These are phyloP conservation scores for Tragelaphus scriptus DNA, from an alignment of 2,113 vertebrate species.

Conservation along the genomic window DNA sequence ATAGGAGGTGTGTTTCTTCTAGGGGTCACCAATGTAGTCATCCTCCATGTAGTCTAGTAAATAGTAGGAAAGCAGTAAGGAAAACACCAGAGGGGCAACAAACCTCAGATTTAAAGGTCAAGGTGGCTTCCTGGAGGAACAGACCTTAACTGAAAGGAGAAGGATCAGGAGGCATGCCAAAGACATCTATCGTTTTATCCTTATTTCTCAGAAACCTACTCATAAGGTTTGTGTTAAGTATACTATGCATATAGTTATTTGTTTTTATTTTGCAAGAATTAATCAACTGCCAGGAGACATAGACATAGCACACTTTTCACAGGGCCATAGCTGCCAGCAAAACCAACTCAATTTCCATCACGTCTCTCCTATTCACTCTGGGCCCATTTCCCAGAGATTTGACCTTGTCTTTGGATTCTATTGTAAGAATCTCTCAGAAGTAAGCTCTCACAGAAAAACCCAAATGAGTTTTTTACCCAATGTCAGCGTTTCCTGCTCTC, in stretches of 20 bases:
- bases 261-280: background rate
- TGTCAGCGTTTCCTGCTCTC: background rate
- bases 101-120: background rate
- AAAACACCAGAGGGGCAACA: background rate
- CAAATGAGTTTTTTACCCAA: background rate
- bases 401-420: background rate
- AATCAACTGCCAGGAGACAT: background rate
- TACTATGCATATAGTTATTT: background rate
- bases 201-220: background rate
- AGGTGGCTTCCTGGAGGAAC: background rate
- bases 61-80: background rate
- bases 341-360: background rate
- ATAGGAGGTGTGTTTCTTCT: background rate
- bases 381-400: background rate
- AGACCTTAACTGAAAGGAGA: background rate
- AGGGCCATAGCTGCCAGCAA: background rate
- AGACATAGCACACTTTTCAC: background rate
- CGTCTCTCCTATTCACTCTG: background rate
- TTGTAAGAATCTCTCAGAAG: background rate
- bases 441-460: background rate
- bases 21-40: background rate
- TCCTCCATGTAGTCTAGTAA: background rate
- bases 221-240: background rate
- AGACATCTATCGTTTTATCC: background rate
- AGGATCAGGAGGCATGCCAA: background rate